Base-by-base conservation (phyloP, 2,797 vertebrate species). In the Girardinus metallicus region DNA sequence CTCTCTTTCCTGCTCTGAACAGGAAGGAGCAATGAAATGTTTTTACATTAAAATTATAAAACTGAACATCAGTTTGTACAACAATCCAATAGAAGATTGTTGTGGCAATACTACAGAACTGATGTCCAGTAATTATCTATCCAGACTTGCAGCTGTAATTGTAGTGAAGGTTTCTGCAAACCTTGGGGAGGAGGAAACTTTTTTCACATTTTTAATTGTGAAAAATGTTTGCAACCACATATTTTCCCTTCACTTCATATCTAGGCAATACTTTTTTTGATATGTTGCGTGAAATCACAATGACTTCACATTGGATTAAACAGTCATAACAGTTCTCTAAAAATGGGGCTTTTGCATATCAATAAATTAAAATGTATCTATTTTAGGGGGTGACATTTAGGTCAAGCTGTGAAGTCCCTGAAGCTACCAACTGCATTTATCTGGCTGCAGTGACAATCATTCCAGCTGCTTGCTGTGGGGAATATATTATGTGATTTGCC, bases 371-470 rank as follows among this genome's bases (percentile, higher is more conserved):
- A 85, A 62, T n/a, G 77, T 55, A 23, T 29, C 57, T 21, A 64
- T 55, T 81, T 71, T 73, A 60, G 46, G 13, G 82, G 53, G 68
- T 70, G 74, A 5, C 21, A 41, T 68, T 36, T 47, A 71, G 79
- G 53, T 80, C 78, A 39, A 68, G 64, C 64, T 68, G 64, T 83
- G 78, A 80, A 72, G 46, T 23, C 29, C 57, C 75, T 57, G 21
- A 18, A 71, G 80, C 51, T 57, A 81, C 34, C 66, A 18, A 57
- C 82, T 62, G 73, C 74, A 78, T 77, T 80, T 88, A 72, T 53
- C 31, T 71, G 77, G 47, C 60, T 79, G 76, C 41, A 70, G 76
- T 72, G 46, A 39, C 55, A 49, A 70, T 85, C 71, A 73, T 75
- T 53, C 72, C 71, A 64, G 68, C 13, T 0, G 39, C 73, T 57